phyloP scores from a whole-genome alignment of 2,797 vertebrate genomes.

The Peromyscus aztecus region DNA sequence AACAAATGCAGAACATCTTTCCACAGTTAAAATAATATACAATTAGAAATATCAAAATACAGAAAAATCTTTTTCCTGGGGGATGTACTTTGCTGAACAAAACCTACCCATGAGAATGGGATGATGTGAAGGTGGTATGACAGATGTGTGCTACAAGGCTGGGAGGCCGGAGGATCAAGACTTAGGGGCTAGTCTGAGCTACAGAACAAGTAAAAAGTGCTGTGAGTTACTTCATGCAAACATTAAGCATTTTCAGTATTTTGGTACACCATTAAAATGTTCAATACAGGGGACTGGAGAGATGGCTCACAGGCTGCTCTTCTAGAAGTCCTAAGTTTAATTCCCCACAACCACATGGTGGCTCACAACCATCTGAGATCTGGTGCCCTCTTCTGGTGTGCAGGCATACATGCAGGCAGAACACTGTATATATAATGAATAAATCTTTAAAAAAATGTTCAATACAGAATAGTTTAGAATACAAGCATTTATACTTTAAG shows the following conservation, averaged over 20 bases:
- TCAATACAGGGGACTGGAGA: not conserved
- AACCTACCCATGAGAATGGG: not conserved
- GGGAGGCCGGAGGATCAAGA: not conserved
- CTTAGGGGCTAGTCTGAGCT: not conserved
- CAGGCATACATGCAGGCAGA: not conserved
- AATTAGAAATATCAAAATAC: not conserved
- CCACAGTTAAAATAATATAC: not conserved
- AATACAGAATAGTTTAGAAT: not conserved
- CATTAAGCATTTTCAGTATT: not conserved
- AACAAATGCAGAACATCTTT: not conserved
- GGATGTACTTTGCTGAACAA: not conserved
- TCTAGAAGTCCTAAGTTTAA: not conserved
- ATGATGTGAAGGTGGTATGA: not conserved
- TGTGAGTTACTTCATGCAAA: not conserved
- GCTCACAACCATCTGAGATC: not conserved
- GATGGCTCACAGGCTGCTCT: not conserved
- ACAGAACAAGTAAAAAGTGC: not conserved
- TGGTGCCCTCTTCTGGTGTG: not conserved
- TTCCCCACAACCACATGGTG: not conserved
- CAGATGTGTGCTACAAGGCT: not conserved
- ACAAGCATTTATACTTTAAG: not conserved
- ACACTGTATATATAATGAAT: not conserved
- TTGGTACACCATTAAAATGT: not conserved
- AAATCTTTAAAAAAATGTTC: not conserved
- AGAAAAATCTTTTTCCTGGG: conserved; percentile 26